Conservation (phyloP, 2,113 vertebrate genomes). For the Cebus imitator region DNA sequence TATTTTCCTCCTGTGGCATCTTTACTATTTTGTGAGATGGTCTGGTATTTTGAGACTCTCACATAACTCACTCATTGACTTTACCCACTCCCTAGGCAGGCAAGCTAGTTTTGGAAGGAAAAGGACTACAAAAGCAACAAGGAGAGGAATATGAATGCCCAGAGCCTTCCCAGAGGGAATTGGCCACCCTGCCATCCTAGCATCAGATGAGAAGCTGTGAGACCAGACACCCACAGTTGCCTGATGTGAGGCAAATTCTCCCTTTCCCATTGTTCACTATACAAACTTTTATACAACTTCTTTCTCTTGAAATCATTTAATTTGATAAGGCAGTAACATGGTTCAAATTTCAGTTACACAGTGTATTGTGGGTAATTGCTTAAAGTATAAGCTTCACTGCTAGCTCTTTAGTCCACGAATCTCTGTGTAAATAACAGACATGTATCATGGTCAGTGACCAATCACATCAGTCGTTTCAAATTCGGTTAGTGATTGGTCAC, state of each 20-base stretch:
- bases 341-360: neutral
- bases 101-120: neutral
- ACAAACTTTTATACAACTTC: neutral
- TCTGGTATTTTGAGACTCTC: neutral
- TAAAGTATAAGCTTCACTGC: neutral
- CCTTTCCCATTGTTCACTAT: neutral
- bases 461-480: neutral
- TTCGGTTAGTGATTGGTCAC: neutral
- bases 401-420: neutral
- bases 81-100: neutral
- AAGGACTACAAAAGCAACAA: neutral
- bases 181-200: neutral
- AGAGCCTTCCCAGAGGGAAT: neutral
- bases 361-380: neutral
- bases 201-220: constrained; percentile 19
- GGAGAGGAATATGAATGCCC: neutral
- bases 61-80: neutral
- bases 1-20: neutral
- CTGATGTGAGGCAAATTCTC: neutral
- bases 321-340: constrained; percentile 27
- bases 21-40: neutral
- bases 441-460: neutral
- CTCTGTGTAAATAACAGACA: neutral
- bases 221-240: neutral
- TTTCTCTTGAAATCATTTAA: neutral